These are phyloP conservation scores for Volucella inanis DNA, from an alignment of 2,888 invertebrate genomes.

Conservation along the genomic window DNA sequence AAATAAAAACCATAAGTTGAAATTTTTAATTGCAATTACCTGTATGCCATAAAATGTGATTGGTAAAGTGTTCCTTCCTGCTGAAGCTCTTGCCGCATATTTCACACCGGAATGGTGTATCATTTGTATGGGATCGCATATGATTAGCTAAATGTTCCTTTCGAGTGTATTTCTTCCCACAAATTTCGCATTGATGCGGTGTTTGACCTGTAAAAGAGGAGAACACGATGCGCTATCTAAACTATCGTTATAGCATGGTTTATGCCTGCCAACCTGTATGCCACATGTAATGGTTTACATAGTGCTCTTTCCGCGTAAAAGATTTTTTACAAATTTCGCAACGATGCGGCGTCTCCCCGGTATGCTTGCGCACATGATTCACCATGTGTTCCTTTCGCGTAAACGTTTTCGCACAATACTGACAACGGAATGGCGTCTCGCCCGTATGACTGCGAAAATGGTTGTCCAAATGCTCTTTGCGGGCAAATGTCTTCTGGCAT, in stretches of 20 bases:
- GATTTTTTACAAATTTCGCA: conserved; percentile 94
- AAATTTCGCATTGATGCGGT: conserved; percentile 93
- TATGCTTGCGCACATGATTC: conserved; percentile 92
- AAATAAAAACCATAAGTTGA: not conserved
- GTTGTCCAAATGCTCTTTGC: conserved; percentile 94
- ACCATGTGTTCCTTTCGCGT: conserved; percentile 93
- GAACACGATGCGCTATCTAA: conserved; percentile 54
- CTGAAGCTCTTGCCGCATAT: conserved; percentile 95
- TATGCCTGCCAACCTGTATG: conserved; percentile 84
- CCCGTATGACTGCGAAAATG: conserved; percentile 92
- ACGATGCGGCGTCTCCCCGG: conserved; percentile 93
- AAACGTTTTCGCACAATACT: conserved; percentile 92
- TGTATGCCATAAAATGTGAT: conserved; percentile 95
- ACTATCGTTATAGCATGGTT: conserved; percentile 51
- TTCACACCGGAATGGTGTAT: conserved; percentile 93
- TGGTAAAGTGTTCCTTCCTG: conserved; percentile 94
- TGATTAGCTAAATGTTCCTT: conserved; percentile 95
- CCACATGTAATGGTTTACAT: conserved; percentile 91
- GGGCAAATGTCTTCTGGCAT: conserved; percentile 93
- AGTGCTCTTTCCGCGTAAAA: conserved; percentile 93
- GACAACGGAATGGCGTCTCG: conserved; percentile 93
- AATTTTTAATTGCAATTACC: conserved; percentile 84
- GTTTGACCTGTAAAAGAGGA: conserved; percentile 87
- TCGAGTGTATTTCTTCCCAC: conserved; percentile 94
- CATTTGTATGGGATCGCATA: conserved; percentile 94